A percentile compares a stretch with the other conserved stretches of the same genome.
Conservation (phyloP, 2,797 vertebrate species). For the Antennarius maculatus region DNA sequence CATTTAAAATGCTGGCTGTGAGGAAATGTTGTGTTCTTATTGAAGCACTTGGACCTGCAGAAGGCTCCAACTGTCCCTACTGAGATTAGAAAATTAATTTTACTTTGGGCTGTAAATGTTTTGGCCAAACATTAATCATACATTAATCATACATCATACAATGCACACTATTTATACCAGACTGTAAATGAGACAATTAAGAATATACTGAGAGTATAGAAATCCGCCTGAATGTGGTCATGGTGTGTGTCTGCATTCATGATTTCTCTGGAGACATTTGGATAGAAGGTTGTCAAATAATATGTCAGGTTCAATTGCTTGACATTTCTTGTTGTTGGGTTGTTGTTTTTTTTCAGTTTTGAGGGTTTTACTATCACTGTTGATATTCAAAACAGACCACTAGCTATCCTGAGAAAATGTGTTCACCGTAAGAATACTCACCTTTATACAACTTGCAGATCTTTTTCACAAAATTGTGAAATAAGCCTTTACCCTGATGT, state of each 20-base stretch:
- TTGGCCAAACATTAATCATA: constrained; percentile 17
- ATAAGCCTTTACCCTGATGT: constrained; percentile 32
- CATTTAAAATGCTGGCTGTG: not conserved
- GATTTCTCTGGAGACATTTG: constrained; percentile 11
- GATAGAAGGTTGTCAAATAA: constrained; percentile 1
- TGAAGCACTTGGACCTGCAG: constrained; percentile 5
- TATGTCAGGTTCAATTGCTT: not conserved
- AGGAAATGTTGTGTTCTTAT: constrained; percentile 15
- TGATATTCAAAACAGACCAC: constrained; percentile 21
- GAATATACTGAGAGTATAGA: not conserved
- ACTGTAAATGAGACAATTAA: not conserved
- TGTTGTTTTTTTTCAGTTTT: constrained; percentile 11
- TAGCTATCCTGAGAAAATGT: constrained; percentile 21
- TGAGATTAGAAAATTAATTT: constrained; percentile 19
- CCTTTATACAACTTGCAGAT: constrained; percentile 25
- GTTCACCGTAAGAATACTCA: constrained; percentile 23
- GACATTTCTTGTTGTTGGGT: constrained; percentile 7
- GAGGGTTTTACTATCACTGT: constrained; percentile 24
- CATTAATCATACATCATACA: constrained; percentile 16
- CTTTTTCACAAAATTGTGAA: constrained; percentile 44
- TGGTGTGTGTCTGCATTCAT: not conserved
- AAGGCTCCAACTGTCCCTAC: constrained; percentile 4
- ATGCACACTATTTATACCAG: not conserved
- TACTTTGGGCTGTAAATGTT: constrained; percentile 14
- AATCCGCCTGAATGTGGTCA: not conserved